These are phyloP conservation scores for Potorous gilbertii DNA, from an alignment of 2,797 vertebrate genomes.

Conservation along the genomic window DNA sequence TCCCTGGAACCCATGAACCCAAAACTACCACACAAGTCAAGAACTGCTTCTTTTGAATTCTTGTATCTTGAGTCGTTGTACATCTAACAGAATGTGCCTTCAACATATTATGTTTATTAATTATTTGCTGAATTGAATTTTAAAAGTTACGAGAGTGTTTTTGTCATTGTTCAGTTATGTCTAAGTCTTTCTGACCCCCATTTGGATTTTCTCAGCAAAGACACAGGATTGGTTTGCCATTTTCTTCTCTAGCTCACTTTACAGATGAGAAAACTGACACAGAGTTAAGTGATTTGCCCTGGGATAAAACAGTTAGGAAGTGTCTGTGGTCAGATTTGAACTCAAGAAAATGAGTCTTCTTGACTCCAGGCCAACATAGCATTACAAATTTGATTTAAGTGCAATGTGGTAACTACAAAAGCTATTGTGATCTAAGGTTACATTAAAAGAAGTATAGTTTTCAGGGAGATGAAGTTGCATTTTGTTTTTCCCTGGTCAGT, in stretches of 20 bases:
- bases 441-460: not conserved
- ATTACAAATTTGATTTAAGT: not conserved
- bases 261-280: not conserved
- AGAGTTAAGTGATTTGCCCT: not conserved
- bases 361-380: not conserved
- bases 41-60: not conserved
- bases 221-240: not conserved
- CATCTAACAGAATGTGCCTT: not conserved
- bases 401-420: not conserved
- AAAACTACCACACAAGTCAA: not conserved
- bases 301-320: not conserved
- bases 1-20: no score
- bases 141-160: not conserved
- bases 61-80: not conserved
- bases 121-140: not conserved
- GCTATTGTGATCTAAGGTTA: not conserved
- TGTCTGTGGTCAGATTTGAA: not conserved
- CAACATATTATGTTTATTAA: not conserved
- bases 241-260: not conserved
- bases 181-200: not conserved
- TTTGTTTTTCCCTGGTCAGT: not conserved
- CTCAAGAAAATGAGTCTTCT: not conserved
- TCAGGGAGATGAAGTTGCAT: not conserved
- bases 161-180: not conserved
- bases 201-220: not conserved